Conservation (phyloP, 2,113 vertebrate genomes). For the Gnathonemus echidnorhynchus region DNA sequence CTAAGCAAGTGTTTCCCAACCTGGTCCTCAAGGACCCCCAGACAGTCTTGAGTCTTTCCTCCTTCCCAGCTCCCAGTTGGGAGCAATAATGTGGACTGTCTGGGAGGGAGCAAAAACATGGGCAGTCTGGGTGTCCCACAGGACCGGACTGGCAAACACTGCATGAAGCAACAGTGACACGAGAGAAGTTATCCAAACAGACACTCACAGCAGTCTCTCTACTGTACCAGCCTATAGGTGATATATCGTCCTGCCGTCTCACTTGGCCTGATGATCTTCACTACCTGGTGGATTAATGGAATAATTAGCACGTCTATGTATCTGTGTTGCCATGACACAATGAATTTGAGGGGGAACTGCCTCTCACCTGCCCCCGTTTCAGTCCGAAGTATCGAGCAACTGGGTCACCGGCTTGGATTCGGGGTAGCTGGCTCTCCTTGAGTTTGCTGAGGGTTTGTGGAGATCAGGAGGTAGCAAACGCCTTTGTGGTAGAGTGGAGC, state of each 20-base stretch:
- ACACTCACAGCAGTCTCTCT: constrained; percentile 23
- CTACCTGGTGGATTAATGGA: constrained; percentile 63
- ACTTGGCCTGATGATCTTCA: constrained; percentile 95
- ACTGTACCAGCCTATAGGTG: constrained; percentile 94
- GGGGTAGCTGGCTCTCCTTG: constrained; percentile 88
- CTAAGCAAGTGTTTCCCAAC: background rate
- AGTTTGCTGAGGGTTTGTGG: constrained; percentile 69
- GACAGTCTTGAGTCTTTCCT: background rate
- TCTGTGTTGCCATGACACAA: background rate
- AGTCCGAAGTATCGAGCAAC: constrained; percentile 95
- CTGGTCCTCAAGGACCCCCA: background rate
- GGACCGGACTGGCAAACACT: background rate
- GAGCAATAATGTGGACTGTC: too few species aligned
- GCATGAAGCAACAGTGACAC: background rate
- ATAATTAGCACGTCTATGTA: background rate
- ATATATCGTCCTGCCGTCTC: constrained; percentile 94
- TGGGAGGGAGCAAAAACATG: background rate
- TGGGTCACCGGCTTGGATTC: constrained; percentile 92
- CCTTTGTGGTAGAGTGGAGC: background rate
- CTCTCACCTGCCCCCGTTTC: constrained; percentile 86
- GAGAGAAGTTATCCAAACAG: background rate
- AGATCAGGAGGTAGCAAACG: constrained; percentile 28
- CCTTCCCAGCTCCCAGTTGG: background rate
- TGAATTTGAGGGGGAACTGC: background rate
- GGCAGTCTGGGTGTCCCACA: background rate